These are phyloP conservation scores for Noctua pronuba DNA, from an alignment of 2,888 invertebrate species.

Conservation along the genomic window DNA sequence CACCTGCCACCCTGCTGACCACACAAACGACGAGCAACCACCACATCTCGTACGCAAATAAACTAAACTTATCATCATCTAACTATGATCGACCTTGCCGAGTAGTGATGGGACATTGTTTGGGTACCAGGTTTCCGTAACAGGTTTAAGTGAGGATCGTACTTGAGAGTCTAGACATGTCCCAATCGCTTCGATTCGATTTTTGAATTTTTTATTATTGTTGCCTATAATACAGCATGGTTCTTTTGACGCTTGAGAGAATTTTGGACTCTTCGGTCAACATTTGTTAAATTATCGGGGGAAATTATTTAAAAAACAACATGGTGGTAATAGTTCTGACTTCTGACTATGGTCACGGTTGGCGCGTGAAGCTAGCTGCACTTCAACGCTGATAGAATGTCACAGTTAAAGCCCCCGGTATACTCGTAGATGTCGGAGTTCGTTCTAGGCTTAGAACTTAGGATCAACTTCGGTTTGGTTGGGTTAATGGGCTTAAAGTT, in stretches of 20 bases:
- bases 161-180: background rate
- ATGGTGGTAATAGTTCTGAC: background rate
- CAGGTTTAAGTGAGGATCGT: background rate
- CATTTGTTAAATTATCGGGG: background rate
- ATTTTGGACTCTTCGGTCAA: background rate
- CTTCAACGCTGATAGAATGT: background rate
- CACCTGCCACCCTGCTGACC: constrained; percentile 52
- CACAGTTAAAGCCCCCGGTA: background rate
- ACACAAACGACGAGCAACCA: constrained; percentile 71
- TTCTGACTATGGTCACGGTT: background rate
- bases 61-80: constrained; percentile 24
- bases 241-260: background rate
- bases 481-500: constrained; percentile 41
- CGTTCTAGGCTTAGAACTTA: background rate
- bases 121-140: constrained; percentile 15
- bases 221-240: background rate
- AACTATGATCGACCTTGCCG: constrained; percentile 39
- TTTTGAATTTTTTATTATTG: background rate
- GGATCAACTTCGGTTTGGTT: constrained; percentile 19
- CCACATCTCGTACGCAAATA: constrained; percentile 74
- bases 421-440: background rate
- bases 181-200: background rate
- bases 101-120: constrained; percentile 55
- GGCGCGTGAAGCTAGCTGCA: background rate
- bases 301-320: background rate